These are phyloP conservation scores for Dryomyza anilis DNA, from an alignment of 2,888 invertebrate genomes.

Conservation along the genomic window DNA sequence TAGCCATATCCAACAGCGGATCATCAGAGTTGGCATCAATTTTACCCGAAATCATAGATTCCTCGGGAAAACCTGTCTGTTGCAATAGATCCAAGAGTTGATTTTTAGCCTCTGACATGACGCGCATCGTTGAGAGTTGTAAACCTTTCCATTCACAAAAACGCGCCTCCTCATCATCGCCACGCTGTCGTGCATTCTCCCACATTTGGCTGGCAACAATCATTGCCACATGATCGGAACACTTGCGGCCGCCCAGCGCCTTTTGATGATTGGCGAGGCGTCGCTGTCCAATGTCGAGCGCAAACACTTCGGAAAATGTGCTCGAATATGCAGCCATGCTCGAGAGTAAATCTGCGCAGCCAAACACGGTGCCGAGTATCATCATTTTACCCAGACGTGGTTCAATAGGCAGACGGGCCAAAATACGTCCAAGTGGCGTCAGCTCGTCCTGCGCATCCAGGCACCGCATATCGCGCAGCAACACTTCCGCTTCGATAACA, in stretches of 20 bases:
- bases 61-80: conserved; percentile 88
- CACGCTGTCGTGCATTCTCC: conserved; percentile 71
- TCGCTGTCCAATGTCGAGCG: conserved; percentile 75
- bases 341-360: conserved; percentile 87
- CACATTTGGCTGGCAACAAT: conserved; percentile 88
- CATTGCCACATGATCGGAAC: conserved; percentile 95
- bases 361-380: conserved; percentile 90
- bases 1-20: conserved; percentile 79
- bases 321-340: conserved; percentile 95
- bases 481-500: conserved; percentile 95
- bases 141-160: conserved; percentile 94
- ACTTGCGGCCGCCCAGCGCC: conserved; percentile 82
- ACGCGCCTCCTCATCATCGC: conserved; percentile 75
- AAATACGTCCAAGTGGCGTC: conserved; percentile 89
- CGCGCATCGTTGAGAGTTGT: conserved; percentile 85
- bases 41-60: conserved; percentile 74
- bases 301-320: conserved; percentile 94
- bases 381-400: conserved; percentile 97
- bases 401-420: conserved; percentile 94
- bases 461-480: conserved; percentile 85
- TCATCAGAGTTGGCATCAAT: conserved; percentile 81
- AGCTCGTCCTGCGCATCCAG: conserved; percentile 85
- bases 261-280: conserved; percentile 84
- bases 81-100: conserved; percentile 72
- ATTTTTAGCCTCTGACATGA: conserved; percentile 89